Evolutionary conservation across 2,113 vertebrate species (phyloP).

Genomic region (Crotalus viridis): DNA sequence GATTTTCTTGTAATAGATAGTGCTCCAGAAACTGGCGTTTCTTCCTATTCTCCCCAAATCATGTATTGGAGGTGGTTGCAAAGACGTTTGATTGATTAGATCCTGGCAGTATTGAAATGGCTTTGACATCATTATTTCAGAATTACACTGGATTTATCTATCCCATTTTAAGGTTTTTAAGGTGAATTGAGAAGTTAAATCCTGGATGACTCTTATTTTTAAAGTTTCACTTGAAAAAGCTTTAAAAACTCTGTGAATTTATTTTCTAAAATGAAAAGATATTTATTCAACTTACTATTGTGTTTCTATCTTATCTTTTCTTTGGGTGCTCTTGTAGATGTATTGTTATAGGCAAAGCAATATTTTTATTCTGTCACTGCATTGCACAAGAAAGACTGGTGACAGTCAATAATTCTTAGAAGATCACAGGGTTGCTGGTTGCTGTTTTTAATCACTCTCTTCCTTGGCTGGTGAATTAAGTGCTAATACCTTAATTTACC

Average conservation of each 20-base stretch:
- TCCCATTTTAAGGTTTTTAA: neutral
- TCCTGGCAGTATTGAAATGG: slow-evolving; percentile 25
- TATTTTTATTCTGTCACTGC: neutral
- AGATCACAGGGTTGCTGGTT: neutral
- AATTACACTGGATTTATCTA: neutral
- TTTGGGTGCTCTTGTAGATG: neutral
- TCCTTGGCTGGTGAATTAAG: neutral
- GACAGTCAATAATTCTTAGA: neutral
- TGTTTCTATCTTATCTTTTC: neutral
- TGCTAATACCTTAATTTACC: neutral
- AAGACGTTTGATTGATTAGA: neutral
- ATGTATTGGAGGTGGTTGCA: neutral
- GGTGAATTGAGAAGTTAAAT: slow-evolving; percentile 22
- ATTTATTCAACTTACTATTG: neutral
- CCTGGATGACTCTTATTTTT: slow-evolving; percentile 1
- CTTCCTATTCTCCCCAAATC: neutral
- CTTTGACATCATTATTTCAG: neutral
- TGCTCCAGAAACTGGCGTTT: neutral
- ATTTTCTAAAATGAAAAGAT: neutral
- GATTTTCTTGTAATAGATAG: neutral
- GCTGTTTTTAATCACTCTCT: neutral
- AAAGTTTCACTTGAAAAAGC: neutral
- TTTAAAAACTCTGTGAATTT: slow-evolving; percentile 30
- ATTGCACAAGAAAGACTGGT: rapidly evolving
- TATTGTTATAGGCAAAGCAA: neutral